Evolutionary conservation across 2,113 vertebrate genomes (phyloP).

Genomic region (Talpa occidentalis): DNA sequence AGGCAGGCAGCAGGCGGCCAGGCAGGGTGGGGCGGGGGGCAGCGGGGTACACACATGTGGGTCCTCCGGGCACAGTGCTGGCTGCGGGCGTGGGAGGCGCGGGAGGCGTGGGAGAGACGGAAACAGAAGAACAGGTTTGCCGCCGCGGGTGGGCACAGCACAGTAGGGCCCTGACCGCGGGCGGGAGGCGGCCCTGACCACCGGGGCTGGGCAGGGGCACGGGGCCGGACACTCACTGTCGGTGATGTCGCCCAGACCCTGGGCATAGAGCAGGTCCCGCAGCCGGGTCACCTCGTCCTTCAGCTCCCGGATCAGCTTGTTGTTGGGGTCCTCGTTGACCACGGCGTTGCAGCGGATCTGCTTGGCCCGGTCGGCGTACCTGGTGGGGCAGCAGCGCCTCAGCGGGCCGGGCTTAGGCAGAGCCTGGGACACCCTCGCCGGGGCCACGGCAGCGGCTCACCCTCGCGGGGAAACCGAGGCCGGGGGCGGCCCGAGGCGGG

Average conservation of each 20-base stretch:
- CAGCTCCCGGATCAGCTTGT: constrained; percentile 96
- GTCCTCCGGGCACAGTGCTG: constrained; percentile 88
- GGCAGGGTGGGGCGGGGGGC: constrained; percentile 56
- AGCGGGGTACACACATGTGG: constrained; percentile 90
- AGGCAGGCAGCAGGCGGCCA: no score
- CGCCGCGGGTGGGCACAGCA: neutral
- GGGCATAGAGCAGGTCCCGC: constrained; percentile 94
- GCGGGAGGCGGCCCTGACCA: rapidly evolving
- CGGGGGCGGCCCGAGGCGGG: no score
- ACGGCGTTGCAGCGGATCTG: constrained; percentile 98
- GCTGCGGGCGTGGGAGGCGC: constrained; percentile 84
- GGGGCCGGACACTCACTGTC: constrained; percentile 91
- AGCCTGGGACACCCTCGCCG: no score
- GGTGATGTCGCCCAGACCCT: constrained; percentile 97
- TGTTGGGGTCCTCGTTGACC: constrained; percentile 98
- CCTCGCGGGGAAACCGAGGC: no score
- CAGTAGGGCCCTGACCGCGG: no score
- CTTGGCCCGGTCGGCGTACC: constrained; percentile 98
- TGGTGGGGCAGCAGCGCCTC: constrained; percentile 67
- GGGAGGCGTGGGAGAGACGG: constrained; percentile 83
- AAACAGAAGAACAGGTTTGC: constrained; percentile 86
- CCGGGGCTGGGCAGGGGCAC: no score
- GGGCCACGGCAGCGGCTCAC: no score
- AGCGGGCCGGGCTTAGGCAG: no score
- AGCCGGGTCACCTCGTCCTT: constrained; percentile 97